phyloP scores from a whole-genome alignment of 2,113 vertebrate species.

The Leucoraja erinaceus region DNA sequence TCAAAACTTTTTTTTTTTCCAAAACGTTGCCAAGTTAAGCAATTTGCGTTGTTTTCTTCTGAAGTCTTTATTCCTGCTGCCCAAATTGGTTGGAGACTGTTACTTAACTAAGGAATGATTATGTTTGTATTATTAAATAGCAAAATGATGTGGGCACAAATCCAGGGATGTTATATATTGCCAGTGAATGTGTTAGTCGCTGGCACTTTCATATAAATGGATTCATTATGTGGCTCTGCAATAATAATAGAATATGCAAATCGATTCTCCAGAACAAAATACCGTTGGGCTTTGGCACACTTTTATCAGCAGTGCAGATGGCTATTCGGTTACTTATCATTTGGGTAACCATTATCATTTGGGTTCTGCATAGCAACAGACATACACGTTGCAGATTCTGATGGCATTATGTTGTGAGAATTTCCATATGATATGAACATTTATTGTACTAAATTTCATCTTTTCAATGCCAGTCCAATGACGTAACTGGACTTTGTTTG shows the following conservation, averaged over 20 bases:
- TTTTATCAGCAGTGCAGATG: neutral
- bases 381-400: neutral
- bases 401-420: neutral
- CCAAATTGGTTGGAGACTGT: neutral
- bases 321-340: neutral
- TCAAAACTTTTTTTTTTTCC: neutral
- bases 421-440: neutral
- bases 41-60: neutral
- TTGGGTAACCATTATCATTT: neutral
- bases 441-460: neutral
- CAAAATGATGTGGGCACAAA: neutral
- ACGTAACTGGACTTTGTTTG: neutral
- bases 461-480: neutral
- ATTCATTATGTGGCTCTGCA: neutral
- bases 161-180: constrained; percentile 3
- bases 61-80: neutral
- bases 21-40: neutral
- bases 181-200: neutral
- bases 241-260: neutral
- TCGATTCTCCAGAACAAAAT: neutral
- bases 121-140: neutral
- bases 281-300: neutral
- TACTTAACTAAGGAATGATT: neutral
- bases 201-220: neutral
- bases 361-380: neutral